Evolutionary conservation across 2,797 vertebrate species (phyloP), one percentile per base, ranked within the genome.

Genomic region (Sebastes nivosus): DNA sequence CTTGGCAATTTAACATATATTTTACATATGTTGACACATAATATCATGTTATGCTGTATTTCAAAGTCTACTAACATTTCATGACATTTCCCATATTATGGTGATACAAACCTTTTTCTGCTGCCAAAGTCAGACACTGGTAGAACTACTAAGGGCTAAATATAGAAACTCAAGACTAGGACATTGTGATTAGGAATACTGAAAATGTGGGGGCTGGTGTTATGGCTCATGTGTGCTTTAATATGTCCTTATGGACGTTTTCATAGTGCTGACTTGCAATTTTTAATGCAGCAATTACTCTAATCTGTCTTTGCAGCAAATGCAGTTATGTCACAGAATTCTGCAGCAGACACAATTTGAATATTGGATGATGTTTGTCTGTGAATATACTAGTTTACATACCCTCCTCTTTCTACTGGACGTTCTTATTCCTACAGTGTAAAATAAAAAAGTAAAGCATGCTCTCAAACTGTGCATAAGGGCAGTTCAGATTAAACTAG

Each of bases 251-350:
- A 72, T 58, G 8, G 66, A 38, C 78, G 22, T 65, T 24, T 22
- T 52, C 60, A 75, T 38, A 25, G 8, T 50, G 76, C 78, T 76
- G 84, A 81, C 25, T 78, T 80, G 75, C 60, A 36, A 7, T 74
- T 77, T 30, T 50, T 66, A 61, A 80, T n/a, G 13, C 25, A 66
- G 34, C 69, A 38, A 55, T 82, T 68, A 36, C 57, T 79, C 65
- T 59, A 32, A 63, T 76, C 57, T 84, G 57, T 64, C 70, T 34
- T 38, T 77, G 27, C 20, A 61, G 7, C 54, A 79, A 25, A 55
- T 88, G 75, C 66, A 74, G 36, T 87, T 75, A 61, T 61, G 59
- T 76, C 55, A 57, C 42, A 58, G 2, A 67, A 80, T 65, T 61
- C 13, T 68, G 30, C 46, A 63, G 64, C 34, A 75, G 38, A 74